These are phyloP conservation scores for Sturmia bella DNA, from an alignment of 2,888 invertebrate species.

Conservation along the genomic window DNA sequence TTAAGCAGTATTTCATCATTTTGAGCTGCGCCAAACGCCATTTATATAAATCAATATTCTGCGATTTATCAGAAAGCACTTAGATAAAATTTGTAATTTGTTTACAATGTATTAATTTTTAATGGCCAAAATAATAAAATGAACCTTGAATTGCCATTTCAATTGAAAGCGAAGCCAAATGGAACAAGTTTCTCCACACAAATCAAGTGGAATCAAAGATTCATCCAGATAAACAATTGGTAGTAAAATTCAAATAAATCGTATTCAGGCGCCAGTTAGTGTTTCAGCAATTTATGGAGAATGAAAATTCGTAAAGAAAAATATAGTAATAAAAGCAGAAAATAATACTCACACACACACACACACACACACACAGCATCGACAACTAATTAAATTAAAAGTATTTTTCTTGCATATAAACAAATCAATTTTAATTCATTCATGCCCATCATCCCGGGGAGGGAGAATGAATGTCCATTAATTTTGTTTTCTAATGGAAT, in stretches of 20 bases:
- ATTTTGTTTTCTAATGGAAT: slow-evolving; percentile 52
- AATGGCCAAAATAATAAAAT: slow-evolving; percentile 4
- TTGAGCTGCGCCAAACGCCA: not conserved
- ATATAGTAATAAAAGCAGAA: slow-evolving; percentile 6
- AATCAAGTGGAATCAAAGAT: slow-evolving; percentile 35
- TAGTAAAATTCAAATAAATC: slow-evolving; percentile 38
- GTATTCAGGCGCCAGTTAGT: slow-evolving; percentile 50
- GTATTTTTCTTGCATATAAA: slow-evolving; percentile 57
- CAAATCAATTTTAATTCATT: slow-evolving; percentile 61
- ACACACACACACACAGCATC: too few species aligned
- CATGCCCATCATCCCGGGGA: slow-evolving; percentile 25
- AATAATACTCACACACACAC: too few species aligned
- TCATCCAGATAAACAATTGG: slow-evolving; percentile 30
- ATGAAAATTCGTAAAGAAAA: slow-evolving; percentile 3
- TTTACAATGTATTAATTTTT: not conserved
- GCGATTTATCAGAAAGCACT: not conserved
- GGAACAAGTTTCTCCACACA: slow-evolving; percentile 11
- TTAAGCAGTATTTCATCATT: not conserved
- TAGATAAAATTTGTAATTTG: slow-evolving; percentile 12
- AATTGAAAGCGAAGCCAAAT: not conserved
- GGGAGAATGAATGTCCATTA: slow-evolving; percentile 38
- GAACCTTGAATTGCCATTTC: slow-evolving; percentile 15
- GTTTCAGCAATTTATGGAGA: slow-evolving; percentile 25
- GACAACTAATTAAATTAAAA: slow-evolving; percentile 63
- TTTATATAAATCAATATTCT: not conserved